These are phyloP conservation scores for Chelon auratus DNA, from an alignment of 2,797 vertebrate genomes.

Conservation along the genomic window DNA sequence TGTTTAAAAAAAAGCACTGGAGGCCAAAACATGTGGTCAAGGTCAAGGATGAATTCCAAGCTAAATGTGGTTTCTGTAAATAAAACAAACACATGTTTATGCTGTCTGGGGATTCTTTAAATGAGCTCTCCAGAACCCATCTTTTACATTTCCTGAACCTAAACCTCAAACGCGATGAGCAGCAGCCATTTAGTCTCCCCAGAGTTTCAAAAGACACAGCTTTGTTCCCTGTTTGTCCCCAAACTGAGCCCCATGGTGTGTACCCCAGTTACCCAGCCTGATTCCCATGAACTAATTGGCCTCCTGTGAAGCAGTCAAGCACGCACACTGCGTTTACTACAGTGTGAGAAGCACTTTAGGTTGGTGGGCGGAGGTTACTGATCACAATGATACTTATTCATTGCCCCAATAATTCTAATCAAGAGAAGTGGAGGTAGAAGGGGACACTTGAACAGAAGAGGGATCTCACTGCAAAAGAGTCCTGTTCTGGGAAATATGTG, in stretches of 20 bases:
- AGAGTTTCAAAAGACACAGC: conserved; percentile 31
- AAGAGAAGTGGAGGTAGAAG: conserved; percentile 27
- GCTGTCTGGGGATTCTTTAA: conserved; percentile 48
- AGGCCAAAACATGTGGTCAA: conserved; percentile 29
- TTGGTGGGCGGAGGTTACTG: conserved; percentile 18
- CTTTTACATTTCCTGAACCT: conserved; percentile 31
- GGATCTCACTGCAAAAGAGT: conserved; percentile 44
- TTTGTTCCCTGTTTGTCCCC: conserved; percentile 22
- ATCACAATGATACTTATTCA: conserved; percentile 34
- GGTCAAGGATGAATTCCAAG: conserved; percentile 44
- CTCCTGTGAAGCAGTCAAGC: conserved; percentile 31
- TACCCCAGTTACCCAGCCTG: conserved; percentile 16
- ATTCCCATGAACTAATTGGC: conserved; percentile 65
- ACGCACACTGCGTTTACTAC: conserved; percentile 8
- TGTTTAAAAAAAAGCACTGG: conserved; percentile 4
- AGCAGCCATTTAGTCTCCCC: conserved; percentile 26
- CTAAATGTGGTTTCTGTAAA: conserved; percentile 39
- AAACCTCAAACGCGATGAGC: conserved; percentile 14
- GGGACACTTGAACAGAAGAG: conserved; percentile 36
- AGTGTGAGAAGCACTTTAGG: conserved; percentile 24
- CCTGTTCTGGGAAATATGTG: conserved; percentile 43
- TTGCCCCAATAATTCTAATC: conserved; percentile 37
- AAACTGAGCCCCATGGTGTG: conserved; percentile 32
- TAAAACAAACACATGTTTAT: conserved; percentile 40
- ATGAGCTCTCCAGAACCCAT: conserved; percentile 36